Percentiles rank a stretch among this genome's conserved stretches.
phyloP scores from a whole-genome alignment of 1,140 invertebrate species.

The Caenorhabditis tropicalis region DNA sequence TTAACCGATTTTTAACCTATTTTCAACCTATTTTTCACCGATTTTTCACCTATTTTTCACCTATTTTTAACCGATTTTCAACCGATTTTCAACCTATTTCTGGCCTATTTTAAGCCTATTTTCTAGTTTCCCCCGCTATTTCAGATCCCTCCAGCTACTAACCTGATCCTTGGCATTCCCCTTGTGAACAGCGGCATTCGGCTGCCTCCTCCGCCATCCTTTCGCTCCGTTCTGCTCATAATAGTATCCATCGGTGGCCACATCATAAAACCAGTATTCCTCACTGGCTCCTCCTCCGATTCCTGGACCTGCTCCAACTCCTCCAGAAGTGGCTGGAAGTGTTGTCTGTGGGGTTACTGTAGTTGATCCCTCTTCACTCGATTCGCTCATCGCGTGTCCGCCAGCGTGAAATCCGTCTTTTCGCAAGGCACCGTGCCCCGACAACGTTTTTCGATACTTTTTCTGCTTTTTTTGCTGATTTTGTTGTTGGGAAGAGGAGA shows the following conservation, averaged over 20 bases:
- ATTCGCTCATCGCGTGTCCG: conserved; percentile 11
- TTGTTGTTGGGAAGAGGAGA: background rate
- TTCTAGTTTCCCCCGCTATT: background rate
- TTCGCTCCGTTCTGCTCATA: conserved; percentile 70
- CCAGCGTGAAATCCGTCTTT: background rate
- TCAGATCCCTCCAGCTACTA: background rate
- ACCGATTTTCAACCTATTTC: no score
- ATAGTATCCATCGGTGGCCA: conserved; percentile 66
- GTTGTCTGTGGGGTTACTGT: background rate
- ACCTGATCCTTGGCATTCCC: conserved; percentile 41
- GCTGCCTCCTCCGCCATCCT: conserved; percentile 67
- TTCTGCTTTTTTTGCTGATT: conserved; percentile 16
- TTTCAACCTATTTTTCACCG: no score
- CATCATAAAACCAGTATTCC: conserved; percentile 62
- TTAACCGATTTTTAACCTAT: no score
- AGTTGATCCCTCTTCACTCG: background rate
- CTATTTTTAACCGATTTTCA: no score
- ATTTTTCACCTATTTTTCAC: no score
- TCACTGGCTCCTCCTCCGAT: background rate
- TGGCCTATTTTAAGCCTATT: background rate
- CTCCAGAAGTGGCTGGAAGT: background rate
- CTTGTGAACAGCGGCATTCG: conserved; percentile 47
- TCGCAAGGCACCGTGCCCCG: background rate
- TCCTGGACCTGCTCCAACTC: background rate
- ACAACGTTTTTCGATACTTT: background rate